Conservation (phyloP, 1,140 invertebrate species). For the Ectropis grisescens region DNA sequence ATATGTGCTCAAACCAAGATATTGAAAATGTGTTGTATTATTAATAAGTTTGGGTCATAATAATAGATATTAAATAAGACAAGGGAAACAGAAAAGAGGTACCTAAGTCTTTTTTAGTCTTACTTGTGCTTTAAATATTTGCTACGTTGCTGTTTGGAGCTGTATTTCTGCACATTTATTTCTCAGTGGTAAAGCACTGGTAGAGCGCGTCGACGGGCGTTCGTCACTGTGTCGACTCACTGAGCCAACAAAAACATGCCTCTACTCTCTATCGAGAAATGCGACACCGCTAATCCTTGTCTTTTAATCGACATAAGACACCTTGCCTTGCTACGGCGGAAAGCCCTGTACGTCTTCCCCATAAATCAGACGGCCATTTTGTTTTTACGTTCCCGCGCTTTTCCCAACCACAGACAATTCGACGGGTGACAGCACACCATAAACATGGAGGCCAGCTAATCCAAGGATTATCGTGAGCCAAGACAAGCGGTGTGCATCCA, state of each 20-base stretch:
- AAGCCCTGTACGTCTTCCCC: no score
- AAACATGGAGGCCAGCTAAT: constrained; percentile 48
- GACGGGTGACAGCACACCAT: constrained; percentile 31
- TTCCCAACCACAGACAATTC: constrained; percentile 51
- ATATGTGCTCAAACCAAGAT: no score
- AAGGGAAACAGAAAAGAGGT: no score
- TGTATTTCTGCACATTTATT: no score
- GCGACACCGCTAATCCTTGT: constrained; percentile 38
- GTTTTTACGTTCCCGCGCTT: constrained; percentile 35
- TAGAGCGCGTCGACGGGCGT: not conserved
- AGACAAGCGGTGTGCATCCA: constrained; percentile 33
- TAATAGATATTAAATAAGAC: no score
- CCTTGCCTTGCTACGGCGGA: constrained; percentile 24
- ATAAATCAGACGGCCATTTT: constrained; percentile 49
- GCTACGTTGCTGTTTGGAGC: no score
- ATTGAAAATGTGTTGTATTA: no score
- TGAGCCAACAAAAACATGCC: constrained; percentile 47
- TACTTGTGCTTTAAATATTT: no score
- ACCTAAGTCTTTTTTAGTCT: no score
- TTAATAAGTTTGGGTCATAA: no score
- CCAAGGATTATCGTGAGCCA: constrained; percentile 45
- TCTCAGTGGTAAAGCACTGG: no score
- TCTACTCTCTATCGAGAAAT: constrained; percentile 25
- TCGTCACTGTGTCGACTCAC: constrained; percentile 5
- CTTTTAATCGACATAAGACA: constrained; percentile 56